Evolutionary conservation across 2,888 invertebrate genomes (phyloP), one percentile per base, ranked within the genome.

Genomic region (Rhamnusium bicolor): DNA sequence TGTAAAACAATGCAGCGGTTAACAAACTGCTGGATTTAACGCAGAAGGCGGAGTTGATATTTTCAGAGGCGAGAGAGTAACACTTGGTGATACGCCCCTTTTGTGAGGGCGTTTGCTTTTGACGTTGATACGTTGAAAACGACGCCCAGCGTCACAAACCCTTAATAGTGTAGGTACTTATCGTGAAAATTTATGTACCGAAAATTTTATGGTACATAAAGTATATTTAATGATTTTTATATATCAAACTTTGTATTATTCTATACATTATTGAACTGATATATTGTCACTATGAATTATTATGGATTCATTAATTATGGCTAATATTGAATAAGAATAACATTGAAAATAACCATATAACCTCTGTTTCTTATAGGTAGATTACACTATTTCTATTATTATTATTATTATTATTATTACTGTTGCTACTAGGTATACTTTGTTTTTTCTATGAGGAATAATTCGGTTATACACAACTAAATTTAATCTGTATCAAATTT

Each of bases 21-120:
- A 86, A 86, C 86, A 87, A 86, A 87, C 86, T 86, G 86, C 85
- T 85, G 85, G 83, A 85, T 84, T 85, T 85, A 86, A 86, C 86
- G 80, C 82, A 79, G 83, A 83, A 84, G 86, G 87, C 85, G 87
- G 86, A 79, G 86, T 82, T 83, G 82, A 80, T 82, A 85, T 85
- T 85, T 85, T 84, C 83, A 83, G 82, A 85, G 85, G 84, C 82
- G 84, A 85, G 84, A 85, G 84, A 84, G 83, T 80, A 81, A 82
- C 83, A 76, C 78, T 79, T 76, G 73, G 79, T 58, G 73, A 77
- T 77, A 81, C 85, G 85, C 86, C 86, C 80, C 75, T 74, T 74
- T 66, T 71, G 74, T 78, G 79, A 80, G 82, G 79, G 81, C 79
- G 82, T 80, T 76, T 81, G 81, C 80, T 81, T 24, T 56, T 32